Base-by-base conservation (phyloP, 35 echinoderm and acorn worm species). In the Diadema setosum region DNA sequence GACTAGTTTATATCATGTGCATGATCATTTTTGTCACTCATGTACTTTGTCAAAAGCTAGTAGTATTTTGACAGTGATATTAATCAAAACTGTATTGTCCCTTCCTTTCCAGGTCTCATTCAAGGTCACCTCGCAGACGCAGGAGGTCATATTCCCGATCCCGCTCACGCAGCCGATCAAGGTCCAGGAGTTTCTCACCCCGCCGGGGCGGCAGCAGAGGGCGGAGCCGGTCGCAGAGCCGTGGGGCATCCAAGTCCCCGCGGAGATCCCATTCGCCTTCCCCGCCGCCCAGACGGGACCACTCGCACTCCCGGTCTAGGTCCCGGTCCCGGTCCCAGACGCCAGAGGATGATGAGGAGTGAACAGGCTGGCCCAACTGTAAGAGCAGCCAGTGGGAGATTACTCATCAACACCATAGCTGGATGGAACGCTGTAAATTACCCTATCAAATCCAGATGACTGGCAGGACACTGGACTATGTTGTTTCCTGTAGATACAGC, bases 71-170 rank as follows among this genome's bases (percentile, higher is more conserved):
- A n/a, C n/a, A n/a, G n/a, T n/a, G n/a, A n/a, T n/a, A n/a, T n/a
- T n/a, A n/a, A n/a, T n/a, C n/a, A n/a, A n/a, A n/a, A n/a, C n/a
- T n/a, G n/a, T n/a, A n/a, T 58, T 81, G 18, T 58, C 56, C 41
- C 36, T 21, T 5, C 27, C 25, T 18, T 20, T 84, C 41, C 18
- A 56, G 81, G 26, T 90, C 88, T 3, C 59, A 81, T 23, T 90
- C 88, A 58, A 64, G 81, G 61, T 90, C 87, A 2, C 75, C 75
- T 7, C 60, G 65, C 30, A 46, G 69, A 48, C 64, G 85, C 41
- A 70, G 43, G 14, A 70, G 39, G 20, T 89, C 87, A 1, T 61
- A 45, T 6, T 87, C 85, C n/a, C 87, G 46, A 43, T 89, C 87
- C 12, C 42, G 36, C 30, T 74, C 63, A 18, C 65, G 34, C 65